Base-by-base conservation (phyloP, 1,140 invertebrate species). In the Pygmarrhopalites habei region DNA sequence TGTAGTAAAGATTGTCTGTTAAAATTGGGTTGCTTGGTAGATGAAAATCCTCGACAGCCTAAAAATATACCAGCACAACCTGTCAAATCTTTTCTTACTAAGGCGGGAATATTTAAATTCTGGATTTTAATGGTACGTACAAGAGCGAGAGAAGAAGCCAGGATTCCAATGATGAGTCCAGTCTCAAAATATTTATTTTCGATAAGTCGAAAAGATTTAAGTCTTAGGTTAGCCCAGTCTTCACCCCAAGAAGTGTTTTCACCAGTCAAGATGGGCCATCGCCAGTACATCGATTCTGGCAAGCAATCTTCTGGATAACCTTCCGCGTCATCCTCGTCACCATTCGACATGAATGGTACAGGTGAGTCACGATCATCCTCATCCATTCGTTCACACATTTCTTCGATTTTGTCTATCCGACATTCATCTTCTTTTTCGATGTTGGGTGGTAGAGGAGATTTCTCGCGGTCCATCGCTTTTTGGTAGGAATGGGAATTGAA, bases 121-220 rank as follows among this genome's bases (percentile, higher is more conserved):
- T 3, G 39, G 39, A 47, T 12, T 12, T 41, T n/a, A n/a, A n/a
- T 12, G n/a, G n/a, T 60, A 81, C 84, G 85, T 81, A 95, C 92
- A 83, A 98, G 83, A 74, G 94, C 92, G 78, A 96, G 81, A 83
- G 92, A 96, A 82, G 93, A 97, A 71, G 94, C 83, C 74, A 98
- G 82, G 79, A 98, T 98, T 90, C 97, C 95, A 72, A 89, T 89
- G 74, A 98, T 97, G 77, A 98, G 93, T 79, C 95, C 92, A 70
- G 92, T 95, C 84, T 98, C 95, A 82, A 98, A 98, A 80, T 98
- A 97, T 79, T 94, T 96, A 80, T 98, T 95, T 80, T 98, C 95
- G 73, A 97, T 95, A 68, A 98, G 83, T 78, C 86, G 84, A 79
- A 90, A 96, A 62, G 92, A 94, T 79, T 95, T 93, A 70, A 89